Conservation (phyloP, 2,113 vertebrate species). For the Xiphophorus couchianus region DNA sequence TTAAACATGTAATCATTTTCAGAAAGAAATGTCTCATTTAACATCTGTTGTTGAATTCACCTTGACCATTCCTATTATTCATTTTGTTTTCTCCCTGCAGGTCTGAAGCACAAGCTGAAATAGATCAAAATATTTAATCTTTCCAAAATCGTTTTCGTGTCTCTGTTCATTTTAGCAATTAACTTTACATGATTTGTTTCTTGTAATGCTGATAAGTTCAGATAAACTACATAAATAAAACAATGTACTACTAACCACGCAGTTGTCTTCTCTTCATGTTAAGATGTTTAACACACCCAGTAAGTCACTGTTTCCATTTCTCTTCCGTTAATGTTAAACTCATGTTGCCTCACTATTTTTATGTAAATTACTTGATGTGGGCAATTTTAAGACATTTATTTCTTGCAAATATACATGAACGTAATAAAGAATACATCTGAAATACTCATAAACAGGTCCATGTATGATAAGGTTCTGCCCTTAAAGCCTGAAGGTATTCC, state of each 20-base stretch:
- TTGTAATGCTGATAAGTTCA: conserved; percentile 23
- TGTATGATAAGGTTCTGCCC: conserved; percentile 35
- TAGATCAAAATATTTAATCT: conserved; percentile 29
- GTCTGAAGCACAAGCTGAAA: conserved; percentile 17
- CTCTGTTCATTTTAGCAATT: background rate
- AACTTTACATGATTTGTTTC: conserved; percentile 23
- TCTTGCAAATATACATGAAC: conserved; percentile 74
- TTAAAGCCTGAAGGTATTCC: conserved; percentile 44
- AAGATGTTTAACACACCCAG: conserved; percentile 41
- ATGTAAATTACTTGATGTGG: conserved; percentile 76
- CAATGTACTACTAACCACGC: conserved; percentile 14
- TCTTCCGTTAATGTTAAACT: conserved; percentile 28
- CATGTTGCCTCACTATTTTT: conserved; percentile 50
- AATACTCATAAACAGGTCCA: conserved; percentile 70
- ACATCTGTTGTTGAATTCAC: background rate
- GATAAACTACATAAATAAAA: conserved; percentile 54
- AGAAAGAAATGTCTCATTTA: background rate
- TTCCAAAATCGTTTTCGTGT: conserved; percentile 20
- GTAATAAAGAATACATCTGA: conserved; percentile 77
- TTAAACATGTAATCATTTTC: background rate
- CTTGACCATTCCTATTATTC: background rate
- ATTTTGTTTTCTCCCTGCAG: conserved; percentile 6
- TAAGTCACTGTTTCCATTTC: conserved; percentile 14
- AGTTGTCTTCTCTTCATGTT: conserved; percentile 43
- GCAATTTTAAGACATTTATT: conserved; percentile 76